phyloP scores from a whole-genome alignment of 2,113 vertebrate genomes.

The Colistium nudipinnis region DNA sequence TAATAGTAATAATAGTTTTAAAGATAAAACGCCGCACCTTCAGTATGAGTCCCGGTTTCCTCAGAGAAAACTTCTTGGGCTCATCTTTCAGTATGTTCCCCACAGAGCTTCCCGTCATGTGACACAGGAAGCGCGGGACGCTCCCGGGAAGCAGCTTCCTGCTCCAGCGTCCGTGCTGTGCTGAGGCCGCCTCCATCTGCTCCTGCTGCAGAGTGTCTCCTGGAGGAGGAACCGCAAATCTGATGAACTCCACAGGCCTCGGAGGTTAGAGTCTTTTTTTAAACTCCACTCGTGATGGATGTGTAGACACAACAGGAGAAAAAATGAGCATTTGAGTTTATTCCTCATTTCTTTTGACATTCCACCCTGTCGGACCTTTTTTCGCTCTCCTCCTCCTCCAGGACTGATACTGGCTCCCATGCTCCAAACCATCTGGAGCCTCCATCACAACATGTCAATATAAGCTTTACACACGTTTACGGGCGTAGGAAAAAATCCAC shows the following conservation, averaged over 20 bases:
- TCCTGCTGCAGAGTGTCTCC: constrained; percentile 61
- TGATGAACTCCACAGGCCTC: neutral
- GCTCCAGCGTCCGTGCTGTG: constrained; percentile 46
- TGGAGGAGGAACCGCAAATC: constrained; percentile 40
- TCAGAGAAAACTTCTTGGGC: constrained; percentile 59
- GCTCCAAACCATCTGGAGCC: constrained; percentile 55
- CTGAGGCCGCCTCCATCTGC: constrained; percentile 51
- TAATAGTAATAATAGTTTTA: too few species aligned
- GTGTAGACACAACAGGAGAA: neutral
- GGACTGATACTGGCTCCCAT: constrained; percentile 22
- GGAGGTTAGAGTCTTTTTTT: neutral
- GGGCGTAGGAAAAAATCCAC: constrained; percentile 28
- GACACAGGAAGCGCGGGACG: constrained; percentile 63
- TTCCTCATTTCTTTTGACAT: neutral
- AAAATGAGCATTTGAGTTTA: neutral
- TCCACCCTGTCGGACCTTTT: constrained; percentile 10
- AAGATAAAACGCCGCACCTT: constrained; percentile 62
- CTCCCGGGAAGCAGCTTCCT: constrained; percentile 24
- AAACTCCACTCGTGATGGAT: neutral
- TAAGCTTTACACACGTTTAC: neutral
- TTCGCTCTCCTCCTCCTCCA: too few species aligned
- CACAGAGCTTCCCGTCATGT: constrained; percentile 60
- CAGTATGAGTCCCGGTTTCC: constrained; percentile 53
- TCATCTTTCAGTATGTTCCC: constrained; percentile 69
- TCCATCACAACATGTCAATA: constrained; percentile 52